Evolutionary conservation across 64 coral and sea anemone genomes (phyloP).

Genomic region (Trachythela sp.): DNA sequence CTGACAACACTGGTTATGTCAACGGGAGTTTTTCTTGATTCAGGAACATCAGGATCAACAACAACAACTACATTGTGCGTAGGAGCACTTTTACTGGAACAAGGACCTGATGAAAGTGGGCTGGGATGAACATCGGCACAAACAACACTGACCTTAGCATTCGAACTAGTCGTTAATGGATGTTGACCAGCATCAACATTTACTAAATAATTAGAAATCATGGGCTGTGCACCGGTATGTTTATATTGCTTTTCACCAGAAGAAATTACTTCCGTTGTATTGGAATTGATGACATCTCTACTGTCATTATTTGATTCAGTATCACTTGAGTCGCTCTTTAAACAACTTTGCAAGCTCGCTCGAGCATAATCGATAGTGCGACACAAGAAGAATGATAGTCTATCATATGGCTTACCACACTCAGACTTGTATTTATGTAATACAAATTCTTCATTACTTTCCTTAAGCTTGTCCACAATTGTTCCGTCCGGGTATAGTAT

Average conservation of each 20-base stretch:
- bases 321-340: not conserved
- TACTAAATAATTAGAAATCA: not conserved
- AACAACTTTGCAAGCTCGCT: not conserved
- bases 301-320: not conserved
- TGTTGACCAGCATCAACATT: not conserved
- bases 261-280: not conserved
- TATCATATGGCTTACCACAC: conserved; percentile 49
- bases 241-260: not conserved
- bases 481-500: conserved; percentile 45
- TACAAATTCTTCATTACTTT: conserved; percentile 43
- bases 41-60: not conserved
- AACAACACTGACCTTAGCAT: not conserved
- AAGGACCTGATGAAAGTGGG: not conserved
- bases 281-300: not conserved
- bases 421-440: conserved; percentile 53
- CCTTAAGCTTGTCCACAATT: conserved; percentile 42
- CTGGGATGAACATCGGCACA: not conserved
- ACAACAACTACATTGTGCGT: not conserved
- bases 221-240: not conserved
- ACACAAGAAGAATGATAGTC: conserved; percentile 49
- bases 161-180: not conserved
- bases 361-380: conserved; percentile 18
- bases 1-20: not conserved
- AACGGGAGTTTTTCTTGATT: not conserved
- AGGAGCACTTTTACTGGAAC: not conserved